Evolutionary conservation across 1,140 invertebrate species (phyloP).

Genomic region (Sogatella furcifera): DNA sequence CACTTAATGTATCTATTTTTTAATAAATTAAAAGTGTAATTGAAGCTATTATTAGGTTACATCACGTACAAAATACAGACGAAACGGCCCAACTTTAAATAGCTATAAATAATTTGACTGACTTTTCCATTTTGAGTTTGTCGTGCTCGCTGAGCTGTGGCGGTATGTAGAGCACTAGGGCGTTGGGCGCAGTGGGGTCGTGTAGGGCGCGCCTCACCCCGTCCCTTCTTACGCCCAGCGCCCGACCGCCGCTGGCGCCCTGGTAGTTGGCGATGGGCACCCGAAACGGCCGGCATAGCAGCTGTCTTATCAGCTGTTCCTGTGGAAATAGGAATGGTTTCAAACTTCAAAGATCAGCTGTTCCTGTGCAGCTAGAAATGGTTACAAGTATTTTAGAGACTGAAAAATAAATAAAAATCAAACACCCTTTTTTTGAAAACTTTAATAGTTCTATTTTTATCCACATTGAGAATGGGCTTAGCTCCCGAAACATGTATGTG

Average conservation of each 20-base stretch:
- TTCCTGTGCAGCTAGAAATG: too few species aligned
- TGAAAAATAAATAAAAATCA: too few species aligned
- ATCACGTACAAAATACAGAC: not conserved
- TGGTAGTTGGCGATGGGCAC: slow-evolving; percentile 88
- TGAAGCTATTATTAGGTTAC: too few species aligned
- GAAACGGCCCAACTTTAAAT: not conserved
- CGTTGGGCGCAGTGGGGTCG: slow-evolving; percentile 89
- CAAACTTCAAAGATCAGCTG: too few species aligned
- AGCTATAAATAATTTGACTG: slow-evolving; percentile 23
- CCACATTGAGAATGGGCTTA: too few species aligned
- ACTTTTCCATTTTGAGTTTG: slow-evolving; percentile 61
- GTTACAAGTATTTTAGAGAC: too few species aligned
- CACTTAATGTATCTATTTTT: too few species aligned
- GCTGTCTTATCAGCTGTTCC: slow-evolving; percentile 68
- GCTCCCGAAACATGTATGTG: too few species aligned
- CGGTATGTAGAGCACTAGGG: slow-evolving; percentile 82
- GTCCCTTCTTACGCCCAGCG: slow-evolving; percentile 59
- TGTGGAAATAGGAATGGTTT: slow-evolving; percentile 33
- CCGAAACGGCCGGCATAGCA: slow-evolving; percentile 85
- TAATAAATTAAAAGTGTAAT: too few species aligned
- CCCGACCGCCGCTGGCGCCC: slow-evolving; percentile 49
- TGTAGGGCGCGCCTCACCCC: slow-evolving; percentile 66
- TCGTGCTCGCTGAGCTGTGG: slow-evolving; percentile 74
- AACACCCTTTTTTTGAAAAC: too few species aligned
- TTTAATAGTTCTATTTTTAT: too few species aligned